A percentile compares a stretch with the other conserved stretches of the same genome.
Conservation (phyloP, 2,113 vertebrate species). For the Neogobius melanostomus region DNA sequence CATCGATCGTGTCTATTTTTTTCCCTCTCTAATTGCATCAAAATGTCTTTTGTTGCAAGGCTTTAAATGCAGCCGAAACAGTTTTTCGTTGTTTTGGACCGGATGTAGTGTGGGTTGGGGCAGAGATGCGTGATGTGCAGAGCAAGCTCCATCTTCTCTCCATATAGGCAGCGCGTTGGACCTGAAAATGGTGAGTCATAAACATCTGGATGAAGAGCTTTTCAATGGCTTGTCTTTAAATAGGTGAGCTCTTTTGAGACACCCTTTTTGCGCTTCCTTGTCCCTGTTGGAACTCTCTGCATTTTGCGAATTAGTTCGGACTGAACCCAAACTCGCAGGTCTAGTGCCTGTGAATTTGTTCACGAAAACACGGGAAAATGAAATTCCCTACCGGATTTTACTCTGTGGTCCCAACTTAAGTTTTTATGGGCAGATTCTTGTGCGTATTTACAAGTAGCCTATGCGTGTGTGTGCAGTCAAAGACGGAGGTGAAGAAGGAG, state of each 20-base stretch:
- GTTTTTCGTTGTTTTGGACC: constrained; percentile 86
- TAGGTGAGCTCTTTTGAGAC: background rate
- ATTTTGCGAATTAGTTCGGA: background rate
- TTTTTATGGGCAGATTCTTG: too few species aligned
- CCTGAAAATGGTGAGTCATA: constrained; percentile 71
- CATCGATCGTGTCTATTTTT: constrained; percentile 80
- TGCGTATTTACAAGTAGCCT: too few species aligned
- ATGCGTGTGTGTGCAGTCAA: constrained; percentile 47
- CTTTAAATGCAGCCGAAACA: constrained; percentile 92
- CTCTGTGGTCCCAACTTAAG: background rate
- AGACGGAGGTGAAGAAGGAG: constrained; percentile 72
- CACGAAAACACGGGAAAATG: background rate
- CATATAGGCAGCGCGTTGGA: constrained; percentile 62
- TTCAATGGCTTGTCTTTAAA: constrained; percentile 46
- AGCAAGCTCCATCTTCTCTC: constrained; percentile 61
- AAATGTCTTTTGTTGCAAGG: constrained; percentile 84
- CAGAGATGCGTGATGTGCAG: constrained; percentile 70
- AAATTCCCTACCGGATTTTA: background rate
- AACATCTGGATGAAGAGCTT: constrained; percentile 51
- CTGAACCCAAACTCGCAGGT: constrained; percentile 4
- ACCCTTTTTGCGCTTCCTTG: background rate
- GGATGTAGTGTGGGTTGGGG: constrained; percentile 77
- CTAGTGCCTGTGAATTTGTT: background rate
- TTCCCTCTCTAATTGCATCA: constrained; percentile 84
- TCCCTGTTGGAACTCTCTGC: background rate